Base-by-base conservation (phyloP, 2,797 vertebrate genomes). In the Salmo trutta region DNA sequence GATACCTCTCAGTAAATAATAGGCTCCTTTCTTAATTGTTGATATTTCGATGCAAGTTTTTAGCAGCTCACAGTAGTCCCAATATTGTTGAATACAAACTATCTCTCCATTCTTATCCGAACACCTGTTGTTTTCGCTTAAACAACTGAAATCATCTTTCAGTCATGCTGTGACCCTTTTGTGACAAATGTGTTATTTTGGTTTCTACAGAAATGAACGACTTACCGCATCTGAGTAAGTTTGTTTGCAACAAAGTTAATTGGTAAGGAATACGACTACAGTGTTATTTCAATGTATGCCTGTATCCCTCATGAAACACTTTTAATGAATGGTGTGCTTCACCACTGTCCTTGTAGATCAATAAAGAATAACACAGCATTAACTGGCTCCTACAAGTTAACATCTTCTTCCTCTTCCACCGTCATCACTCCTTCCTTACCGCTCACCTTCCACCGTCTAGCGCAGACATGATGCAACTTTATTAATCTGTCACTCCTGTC, bases 321-420 rank as follows among this genome's bases (percentile, higher is more conserved):
- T 59, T 75, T 51, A 80, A 78, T 80, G 81, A 71, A 81, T 73
- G n/a, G 33, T 76, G 41, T 69, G 66, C 71, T 66, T 83, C 59
- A 52, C 47, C 70, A 75, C 74, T 77, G 80, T 78, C 75, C 78
- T 74, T 8, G 31, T 73, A 79, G 76, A 84, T 81, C 86, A 72
- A 78, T 83, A 70, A 73, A 74, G 17, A 66, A 71, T 36, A 75
- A 76, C n/a, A n/a, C 36, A 69, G 72, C 59, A 65, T 85, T 73
- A 82, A 77, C 53, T 69, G 4, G 54, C 52, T 47, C 41, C 41
- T 47, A 47, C 10, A 47, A 12, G 2, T 47, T 47, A 47, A 12
- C 41, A 47, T 12, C 41, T 3, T 14, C 41, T 47, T 47, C 41
- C 41, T 3, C 3, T 10, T 10, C 10, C 41, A 12, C 10, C 10